phyloP scores from a whole-genome alignment of 2,113 vertebrate genomes.

The Plectropomus leopardus region DNA sequence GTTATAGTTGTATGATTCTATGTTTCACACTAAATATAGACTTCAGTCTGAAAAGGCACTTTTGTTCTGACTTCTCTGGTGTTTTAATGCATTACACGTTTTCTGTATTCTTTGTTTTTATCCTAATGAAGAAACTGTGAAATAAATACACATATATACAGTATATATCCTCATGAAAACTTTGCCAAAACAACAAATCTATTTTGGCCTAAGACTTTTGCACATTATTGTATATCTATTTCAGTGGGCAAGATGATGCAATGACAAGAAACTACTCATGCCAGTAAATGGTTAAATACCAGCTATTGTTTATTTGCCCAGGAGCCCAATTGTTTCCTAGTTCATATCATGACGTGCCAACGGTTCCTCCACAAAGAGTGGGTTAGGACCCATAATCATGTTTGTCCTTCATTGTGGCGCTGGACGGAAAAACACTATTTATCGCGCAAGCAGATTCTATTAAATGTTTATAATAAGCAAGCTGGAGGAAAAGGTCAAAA shows the following conservation, averaged over 20 bases:
- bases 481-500: conserved; percentile 52
- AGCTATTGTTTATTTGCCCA: conserved; percentile 34
- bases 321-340: conserved; percentile 25
- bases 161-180: too few relatives aligned
- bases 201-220: too few relatives aligned
- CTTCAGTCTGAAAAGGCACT: too few relatives aligned
- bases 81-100: too few relatives aligned
- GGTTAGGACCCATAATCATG: conserved; percentile 50
- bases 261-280: neutral
- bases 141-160: too few relatives aligned
- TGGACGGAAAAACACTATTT: conserved; percentile 1
- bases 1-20: too few relatives aligned
- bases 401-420: conserved; percentile 58
- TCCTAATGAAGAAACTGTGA: too few relatives aligned
- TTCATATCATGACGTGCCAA: conserved; percentile 34
- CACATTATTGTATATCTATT: too few relatives aligned
- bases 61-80: too few relatives aligned
- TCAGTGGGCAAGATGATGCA: neutral
- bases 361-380: conserved; percentile 25
- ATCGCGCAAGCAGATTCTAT: conserved; percentile 37
- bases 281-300: conserved; percentile 43
- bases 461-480: conserved; percentile 45
- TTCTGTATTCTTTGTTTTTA: too few relatives aligned
- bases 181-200: too few relatives aligned
- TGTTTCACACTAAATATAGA: too few relatives aligned